Evolutionary conservation across 2,888 invertebrate species (phyloP), one percentile per base, ranked within the genome.

Genomic region (Meloe dianella): DNA sequence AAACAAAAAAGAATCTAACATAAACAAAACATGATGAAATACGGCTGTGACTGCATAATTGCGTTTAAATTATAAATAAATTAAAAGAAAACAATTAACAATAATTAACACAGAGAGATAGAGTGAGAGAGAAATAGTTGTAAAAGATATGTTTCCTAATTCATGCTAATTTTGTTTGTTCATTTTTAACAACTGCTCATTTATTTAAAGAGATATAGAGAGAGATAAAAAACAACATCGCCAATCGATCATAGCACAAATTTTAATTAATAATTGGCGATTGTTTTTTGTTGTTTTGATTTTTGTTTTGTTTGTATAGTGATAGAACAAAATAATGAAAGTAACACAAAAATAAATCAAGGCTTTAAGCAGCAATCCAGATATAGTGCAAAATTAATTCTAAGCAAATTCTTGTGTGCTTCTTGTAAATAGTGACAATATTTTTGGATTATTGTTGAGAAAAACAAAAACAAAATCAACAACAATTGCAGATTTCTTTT

Each of bases 1-100:
- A n/a, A n/a, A n/a, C n/a, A n/a, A n/a, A 10, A 32, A 8, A 32
- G 32, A 38, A 38, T 38, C 74, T 76, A n/a, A 76, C 75, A 64
- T 61, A 61, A 63, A 70, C 72, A 38, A 38, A 38, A 14, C 14
- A 38, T 14, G 3, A 38, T 14, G 38, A 38, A 73, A 30, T 60
- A 68, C 68, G 80, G 79, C 79, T 80, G 80, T 80, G 80, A 79
- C 77, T 75, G 75, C 76, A 74, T 75, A 71, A 72, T 76, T 65
- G 64, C 62, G 61, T 68, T 59, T 30, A 29, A 61, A 24, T 57
- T 29, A 57, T 27, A 56, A 56, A 22, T 56, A 27, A 29, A 38
- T 38, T 38, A 14, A 38, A 38, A 38, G 14, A n/a, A n/a, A n/a
- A n/a, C n/a, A n/a, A 14, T 38, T 38, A 38, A 14, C n/a, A 38